These are phyloP conservation scores for Smithornis capensis DNA, from an alignment of 2,113 vertebrate species.

Conservation along the genomic window DNA sequence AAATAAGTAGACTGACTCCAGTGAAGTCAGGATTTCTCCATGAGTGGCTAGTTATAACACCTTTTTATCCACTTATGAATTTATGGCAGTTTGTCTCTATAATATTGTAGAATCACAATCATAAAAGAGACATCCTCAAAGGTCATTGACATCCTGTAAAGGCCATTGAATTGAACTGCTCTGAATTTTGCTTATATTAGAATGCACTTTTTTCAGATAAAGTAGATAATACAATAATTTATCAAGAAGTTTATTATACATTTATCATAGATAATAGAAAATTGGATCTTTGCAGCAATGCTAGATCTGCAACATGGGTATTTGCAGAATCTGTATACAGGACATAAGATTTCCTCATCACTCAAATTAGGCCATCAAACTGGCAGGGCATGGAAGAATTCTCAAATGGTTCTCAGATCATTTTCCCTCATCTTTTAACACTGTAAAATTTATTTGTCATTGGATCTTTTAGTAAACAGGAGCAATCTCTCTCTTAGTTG, in stretches of 20 bases:
- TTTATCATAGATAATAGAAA: neutral
- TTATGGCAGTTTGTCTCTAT: neutral
- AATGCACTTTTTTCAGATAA: neutral
- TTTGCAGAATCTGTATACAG: neutral
- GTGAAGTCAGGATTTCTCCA: neutral
- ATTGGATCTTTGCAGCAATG: neutral
- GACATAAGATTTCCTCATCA: neutral
- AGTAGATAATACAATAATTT: neutral
- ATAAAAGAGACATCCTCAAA: neutral
- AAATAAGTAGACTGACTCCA: neutral
- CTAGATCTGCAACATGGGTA: neutral
- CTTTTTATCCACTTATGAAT: neutral
- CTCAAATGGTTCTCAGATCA: neutral
- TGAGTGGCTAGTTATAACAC: neutral
- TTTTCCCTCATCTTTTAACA: neutral
- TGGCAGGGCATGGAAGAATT: neutral
- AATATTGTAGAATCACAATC: neutral
- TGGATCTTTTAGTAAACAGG: neutral
- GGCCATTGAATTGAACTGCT: neutral
- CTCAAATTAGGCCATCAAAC: constrained; percentile 8
- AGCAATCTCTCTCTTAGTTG: neutral
- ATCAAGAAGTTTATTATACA: neutral
- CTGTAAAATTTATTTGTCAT: neutral
- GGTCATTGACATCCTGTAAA: neutral
- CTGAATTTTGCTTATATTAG: neutral